Conservation (phyloP, 1,140 invertebrate species). For the Lordiphosa collinella region DNA sequence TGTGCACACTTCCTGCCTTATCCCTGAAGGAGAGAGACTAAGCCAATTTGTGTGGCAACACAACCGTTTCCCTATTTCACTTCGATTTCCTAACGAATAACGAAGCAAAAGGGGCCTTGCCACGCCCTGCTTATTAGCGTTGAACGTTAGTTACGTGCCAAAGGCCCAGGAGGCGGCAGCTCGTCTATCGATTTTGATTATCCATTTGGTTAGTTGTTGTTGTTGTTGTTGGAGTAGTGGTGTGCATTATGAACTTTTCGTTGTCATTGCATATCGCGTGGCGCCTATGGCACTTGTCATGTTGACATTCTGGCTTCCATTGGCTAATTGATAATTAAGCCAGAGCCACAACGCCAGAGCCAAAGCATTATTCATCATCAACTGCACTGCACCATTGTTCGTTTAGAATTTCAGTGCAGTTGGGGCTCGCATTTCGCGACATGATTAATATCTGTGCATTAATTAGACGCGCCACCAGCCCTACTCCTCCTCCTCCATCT, state of each 20-base stretch:
- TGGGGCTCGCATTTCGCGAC: conserved; percentile 33
- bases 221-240: neutral
- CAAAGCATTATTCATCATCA: conserved; percentile 10
- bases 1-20: too few relatives aligned
- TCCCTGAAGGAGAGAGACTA: too few relatives aligned
- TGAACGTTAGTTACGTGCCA: conserved; percentile 26
- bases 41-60: too few relatives aligned
- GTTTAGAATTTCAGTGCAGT: conserved; percentile 44
- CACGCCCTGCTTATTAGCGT: conserved; percentile 52
- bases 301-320: conserved; percentile 1
- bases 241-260: conserved; percentile 19
- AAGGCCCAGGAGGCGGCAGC: neutral
- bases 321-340: conserved; percentile 36
- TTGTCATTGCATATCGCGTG: neutral
- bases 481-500: neutral
- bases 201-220: too few relatives aligned
- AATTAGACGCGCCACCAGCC: conserved; percentile 40
- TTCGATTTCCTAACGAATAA: neutral
- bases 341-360: neutral
- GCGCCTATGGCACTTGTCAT: conserved; percentile 3
- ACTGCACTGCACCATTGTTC: conserved; percentile 26
- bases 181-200: too few relatives aligned
- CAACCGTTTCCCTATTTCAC: too few relatives aligned
- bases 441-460: conserved; percentile 64
- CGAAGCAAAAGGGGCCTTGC: conserved; percentile 15